Evolutionary conservation across 2,888 invertebrate species (phyloP).

Genomic region (Drosophila sordidula): DNA sequence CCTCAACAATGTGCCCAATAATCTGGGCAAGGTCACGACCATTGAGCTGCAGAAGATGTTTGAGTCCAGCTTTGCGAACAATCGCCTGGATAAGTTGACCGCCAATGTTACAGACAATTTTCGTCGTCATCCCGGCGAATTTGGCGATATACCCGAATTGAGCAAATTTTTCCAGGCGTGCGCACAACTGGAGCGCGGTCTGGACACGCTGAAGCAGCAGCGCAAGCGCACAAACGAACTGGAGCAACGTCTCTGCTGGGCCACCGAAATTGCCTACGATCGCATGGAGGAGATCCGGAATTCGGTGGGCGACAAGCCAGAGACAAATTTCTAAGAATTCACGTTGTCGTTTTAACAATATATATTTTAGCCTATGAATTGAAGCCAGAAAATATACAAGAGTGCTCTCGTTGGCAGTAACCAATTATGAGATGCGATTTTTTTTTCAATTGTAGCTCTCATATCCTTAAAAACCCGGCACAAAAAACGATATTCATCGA

Average conservation of each 20-base stretch:
- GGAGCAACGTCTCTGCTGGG: slow-evolving; percentile 69
- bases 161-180: slow-evolving; percentile 82
- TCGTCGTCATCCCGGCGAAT: slow-evolving; percentile 82
- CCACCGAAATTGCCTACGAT: slow-evolving; percentile 73
- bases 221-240: slow-evolving; percentile 71
- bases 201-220: slow-evolving; percentile 75
- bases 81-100: slow-evolving; percentile 73
- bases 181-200: slow-evolving; percentile 78
- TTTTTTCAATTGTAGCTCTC: not conserved
- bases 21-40: slow-evolving; percentile 53
- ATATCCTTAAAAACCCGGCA: too few relatives aligned
- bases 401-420: too few relatives aligned
- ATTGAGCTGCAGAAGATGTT: slow-evolving; percentile 68
- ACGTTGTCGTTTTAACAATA: not conserved
- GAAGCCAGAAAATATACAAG: not conserved
- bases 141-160: slow-evolving; percentile 83
- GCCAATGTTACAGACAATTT: slow-evolving; percentile 72
- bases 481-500: too few relatives aligned
- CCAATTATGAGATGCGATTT: not conserved
- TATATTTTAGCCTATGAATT: not conserved
- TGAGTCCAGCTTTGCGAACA: slow-evolving; percentile 68
- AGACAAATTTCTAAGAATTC: slow-evolving; percentile 50
- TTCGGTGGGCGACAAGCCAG: slow-evolving; percentile 52
- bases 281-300: slow-evolving; percentile 76
- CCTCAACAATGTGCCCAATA: slow-evolving; percentile 55